These are phyloP conservation scores for Lathronympha strigana DNA, from an alignment of 2,888 invertebrate species.

Conservation along the genomic window DNA sequence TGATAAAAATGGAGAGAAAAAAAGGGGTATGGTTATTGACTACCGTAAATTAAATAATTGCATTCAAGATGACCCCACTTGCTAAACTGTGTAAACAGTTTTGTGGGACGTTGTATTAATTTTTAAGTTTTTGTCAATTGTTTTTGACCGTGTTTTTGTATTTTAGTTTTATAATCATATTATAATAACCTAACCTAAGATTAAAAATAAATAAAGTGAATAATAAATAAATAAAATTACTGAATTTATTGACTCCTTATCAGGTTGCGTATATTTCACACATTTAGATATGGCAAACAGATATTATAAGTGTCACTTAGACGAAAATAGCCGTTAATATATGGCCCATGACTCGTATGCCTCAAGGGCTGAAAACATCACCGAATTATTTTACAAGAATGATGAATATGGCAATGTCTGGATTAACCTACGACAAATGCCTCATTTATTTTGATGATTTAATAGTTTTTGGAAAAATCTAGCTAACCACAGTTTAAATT, in stretches of 20 bases:
- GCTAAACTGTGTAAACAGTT: too few species aligned
- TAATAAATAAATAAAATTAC: too few species aligned
- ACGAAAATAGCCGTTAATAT: neutral
- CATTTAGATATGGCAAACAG: neutral
- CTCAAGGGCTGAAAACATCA: neutral
- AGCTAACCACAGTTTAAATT: neutral
- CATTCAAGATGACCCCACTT: neutral
- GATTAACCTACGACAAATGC: neutral
- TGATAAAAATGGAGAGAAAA: neutral
- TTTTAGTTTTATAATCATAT: too few species aligned
- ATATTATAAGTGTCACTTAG: neutral
- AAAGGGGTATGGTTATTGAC: neutral
- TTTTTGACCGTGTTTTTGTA: too few species aligned
- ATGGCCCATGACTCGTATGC: neutral
- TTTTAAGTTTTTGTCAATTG: too few species aligned
- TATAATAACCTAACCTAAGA: too few species aligned
- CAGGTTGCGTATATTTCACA: slow-evolving; percentile 1
- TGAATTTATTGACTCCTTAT: neutral
- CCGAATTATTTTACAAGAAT: neutral
- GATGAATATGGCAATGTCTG: slow-evolving; percentile 1
- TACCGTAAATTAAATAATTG: neutral
- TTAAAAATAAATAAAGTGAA: too few species aligned
- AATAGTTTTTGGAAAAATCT: neutral
- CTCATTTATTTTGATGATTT: neutral
- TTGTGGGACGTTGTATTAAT: too few species aligned